Conservation (phyloP, 2,797 vertebrate genomes). For the Lepilemur ruficaudatus region DNA sequence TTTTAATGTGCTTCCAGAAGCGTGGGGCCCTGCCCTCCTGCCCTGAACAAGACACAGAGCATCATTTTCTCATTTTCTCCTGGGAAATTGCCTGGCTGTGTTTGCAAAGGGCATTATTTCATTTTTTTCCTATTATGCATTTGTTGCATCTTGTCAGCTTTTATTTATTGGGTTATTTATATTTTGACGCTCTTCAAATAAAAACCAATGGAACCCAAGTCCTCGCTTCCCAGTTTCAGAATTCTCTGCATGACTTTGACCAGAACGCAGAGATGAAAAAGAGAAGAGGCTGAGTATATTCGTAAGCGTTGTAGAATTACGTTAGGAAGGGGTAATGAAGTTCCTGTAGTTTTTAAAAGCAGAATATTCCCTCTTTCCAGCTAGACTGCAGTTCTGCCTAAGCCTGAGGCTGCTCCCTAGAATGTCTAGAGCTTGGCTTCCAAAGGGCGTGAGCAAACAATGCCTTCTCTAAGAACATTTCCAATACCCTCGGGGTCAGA, state of each 20-base stretch:
- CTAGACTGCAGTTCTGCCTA: background rate
- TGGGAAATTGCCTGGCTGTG: background rate
- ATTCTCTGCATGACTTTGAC: background rate
- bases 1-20: background rate
- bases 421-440: conserved; percentile 24
- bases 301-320: background rate
- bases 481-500: conserved; percentile 65
- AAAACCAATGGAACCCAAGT: background rate
- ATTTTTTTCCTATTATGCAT: background rate
- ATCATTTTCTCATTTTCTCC: background rate
- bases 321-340: background rate
- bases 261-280: conserved; percentile 18
- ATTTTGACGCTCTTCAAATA: conserved; percentile 22
- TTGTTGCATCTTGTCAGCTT: conserved; percentile 43
- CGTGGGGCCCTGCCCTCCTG: background rate
- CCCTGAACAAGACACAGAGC: background rate
- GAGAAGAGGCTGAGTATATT: background rate
- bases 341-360: background rate
- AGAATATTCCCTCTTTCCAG: background rate
- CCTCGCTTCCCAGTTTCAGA: background rate
- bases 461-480: conserved; percentile 57
- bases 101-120: conserved; percentile 33
- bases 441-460: conserved; percentile 48
- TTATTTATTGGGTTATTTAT: conserved; percentile 45
- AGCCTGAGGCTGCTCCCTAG: background rate